These are phyloP conservation scores for Vireo altiloquus DNA, from an alignment of 2,113 vertebrate species.

Conservation along the genomic window DNA sequence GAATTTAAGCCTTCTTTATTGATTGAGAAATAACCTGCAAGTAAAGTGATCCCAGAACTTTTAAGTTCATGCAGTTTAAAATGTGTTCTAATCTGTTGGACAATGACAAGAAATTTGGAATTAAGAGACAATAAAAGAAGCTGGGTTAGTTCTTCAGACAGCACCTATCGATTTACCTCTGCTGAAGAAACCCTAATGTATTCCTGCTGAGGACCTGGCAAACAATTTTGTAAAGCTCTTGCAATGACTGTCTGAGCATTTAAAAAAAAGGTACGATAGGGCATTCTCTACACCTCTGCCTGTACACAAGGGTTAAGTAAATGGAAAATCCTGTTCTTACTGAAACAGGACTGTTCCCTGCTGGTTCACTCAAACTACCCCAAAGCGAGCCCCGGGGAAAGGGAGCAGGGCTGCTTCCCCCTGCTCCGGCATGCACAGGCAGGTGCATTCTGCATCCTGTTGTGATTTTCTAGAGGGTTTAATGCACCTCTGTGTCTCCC, in stretches of 20 bases:
- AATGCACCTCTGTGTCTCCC: slow-evolving; percentile 25
- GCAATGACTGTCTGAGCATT: background rate
- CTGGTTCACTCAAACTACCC: slow-evolving; percentile 16
- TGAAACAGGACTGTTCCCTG: background rate
- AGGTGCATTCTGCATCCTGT: slow-evolving; percentile 44
- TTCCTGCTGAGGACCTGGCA: slow-evolving; percentile 13
- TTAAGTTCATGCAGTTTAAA: slow-evolving; percentile 15
- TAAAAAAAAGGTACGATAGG: background rate
- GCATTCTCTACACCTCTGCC: background rate
- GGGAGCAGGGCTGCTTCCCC: background rate
- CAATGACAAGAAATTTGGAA: slow-evolving; percentile 36
- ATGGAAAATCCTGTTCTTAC: slow-evolving; percentile 46
- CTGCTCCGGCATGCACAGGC: background rate
- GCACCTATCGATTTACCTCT: background rate
- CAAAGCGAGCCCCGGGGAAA: background rate
- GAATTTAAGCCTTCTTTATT: slow-evolving; percentile 56
- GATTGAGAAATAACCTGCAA: slow-evolving; percentile 39
- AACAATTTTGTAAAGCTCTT: background rate
- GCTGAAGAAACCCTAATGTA: background rate
- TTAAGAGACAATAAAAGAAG: slow-evolving; percentile 36
- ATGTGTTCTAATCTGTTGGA: slow-evolving; percentile 19
- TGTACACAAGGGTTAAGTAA: background rate
- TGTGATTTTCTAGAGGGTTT: slow-evolving; percentile 14
- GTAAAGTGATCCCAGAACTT: slow-evolving; percentile 27
- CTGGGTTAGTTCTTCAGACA: background rate